Evolutionary conservation across 2,797 vertebrate genomes (phyloP).

Genomic region (Takifugu rubripes): DNA sequence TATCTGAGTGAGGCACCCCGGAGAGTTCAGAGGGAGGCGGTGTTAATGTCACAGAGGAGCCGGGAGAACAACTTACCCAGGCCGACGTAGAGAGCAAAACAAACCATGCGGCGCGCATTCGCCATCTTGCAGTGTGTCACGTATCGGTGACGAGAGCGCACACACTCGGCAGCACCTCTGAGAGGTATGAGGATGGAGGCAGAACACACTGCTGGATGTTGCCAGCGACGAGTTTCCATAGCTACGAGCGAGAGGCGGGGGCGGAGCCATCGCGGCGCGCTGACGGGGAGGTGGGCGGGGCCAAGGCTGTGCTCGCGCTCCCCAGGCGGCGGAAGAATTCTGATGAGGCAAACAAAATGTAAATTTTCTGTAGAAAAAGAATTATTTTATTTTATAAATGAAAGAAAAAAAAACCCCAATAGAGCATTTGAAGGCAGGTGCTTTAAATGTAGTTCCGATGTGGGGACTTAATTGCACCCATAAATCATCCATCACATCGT

Average conservation of each 20-base stretch:
- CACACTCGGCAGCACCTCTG: slow-evolving; percentile 53
- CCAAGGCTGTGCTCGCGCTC: background rate
- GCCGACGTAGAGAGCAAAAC: slow-evolving; percentile 56
- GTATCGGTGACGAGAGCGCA: slow-evolving; percentile 49
- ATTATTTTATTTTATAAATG: background rate
- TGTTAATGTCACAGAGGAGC: background rate
- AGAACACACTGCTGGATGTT: slow-evolving; percentile 71
- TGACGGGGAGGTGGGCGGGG: slow-evolving; percentile 47
- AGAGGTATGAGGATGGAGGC: slow-evolving; percentile 58
- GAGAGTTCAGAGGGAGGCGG: background rate
- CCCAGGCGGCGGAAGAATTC: background rate
- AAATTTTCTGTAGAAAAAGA: background rate
- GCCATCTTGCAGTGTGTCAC: slow-evolving; percentile 77
- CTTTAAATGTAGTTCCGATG: background rate
- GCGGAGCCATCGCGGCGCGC: slow-evolving; percentile 28
- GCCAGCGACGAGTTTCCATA: slow-evolving; percentile 79
- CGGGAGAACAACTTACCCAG: slow-evolving; percentile 64
- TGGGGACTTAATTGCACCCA: background rate
- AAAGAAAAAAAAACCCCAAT: background rate
- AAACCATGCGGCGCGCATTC: slow-evolving; percentile 56
- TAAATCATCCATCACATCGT: no score
- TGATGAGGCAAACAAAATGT: no score
- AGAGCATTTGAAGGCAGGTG: no score
- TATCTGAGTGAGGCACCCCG: background rate
- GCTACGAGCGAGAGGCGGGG: slow-evolving; percentile 59